A percentile compares a stretch with the other conserved stretches of the same genome.
Conservation (phyloP, 2,797 vertebrate genomes). For the Danio aesculapii region DNA sequence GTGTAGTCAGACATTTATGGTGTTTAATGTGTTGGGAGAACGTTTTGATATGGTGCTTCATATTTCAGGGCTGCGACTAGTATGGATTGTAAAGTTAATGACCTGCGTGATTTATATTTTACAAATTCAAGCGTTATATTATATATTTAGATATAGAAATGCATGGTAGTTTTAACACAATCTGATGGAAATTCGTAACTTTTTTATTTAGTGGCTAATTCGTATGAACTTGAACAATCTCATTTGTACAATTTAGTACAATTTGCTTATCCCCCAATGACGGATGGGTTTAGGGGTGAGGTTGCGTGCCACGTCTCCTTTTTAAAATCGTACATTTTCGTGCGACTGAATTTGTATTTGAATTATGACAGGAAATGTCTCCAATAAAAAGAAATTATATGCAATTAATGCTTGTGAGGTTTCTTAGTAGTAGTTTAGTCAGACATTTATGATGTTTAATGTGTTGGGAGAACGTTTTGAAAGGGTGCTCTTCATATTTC, state of each 20-base stretch:
- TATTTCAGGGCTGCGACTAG: neutral
- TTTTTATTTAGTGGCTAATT: no score
- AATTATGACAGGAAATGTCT: no score
- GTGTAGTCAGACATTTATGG: neutral
- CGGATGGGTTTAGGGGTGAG: no score
- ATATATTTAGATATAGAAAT: no score
- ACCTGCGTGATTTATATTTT: conserved; percentile 5
- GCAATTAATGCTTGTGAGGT: neutral
- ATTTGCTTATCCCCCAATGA: no score
- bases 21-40: neutral
- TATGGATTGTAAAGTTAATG: neutral
- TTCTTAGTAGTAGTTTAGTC: conserved; percentile 7
- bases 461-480: neutral
- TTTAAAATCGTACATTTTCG: no score
- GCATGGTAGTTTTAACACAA: no score
- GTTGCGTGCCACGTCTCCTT: no score
- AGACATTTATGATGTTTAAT: neutral
- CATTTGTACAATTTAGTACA: no score
- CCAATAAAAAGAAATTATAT: neutral
- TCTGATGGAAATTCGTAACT: no score
- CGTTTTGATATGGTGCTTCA: neutral
- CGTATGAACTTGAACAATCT: no score
- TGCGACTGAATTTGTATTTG: no score
- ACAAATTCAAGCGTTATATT: neutral
- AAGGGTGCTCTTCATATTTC: neutral